Conservation (phyloP, 1,140 invertebrate genomes). For the Drosophila suzukii region DNA sequence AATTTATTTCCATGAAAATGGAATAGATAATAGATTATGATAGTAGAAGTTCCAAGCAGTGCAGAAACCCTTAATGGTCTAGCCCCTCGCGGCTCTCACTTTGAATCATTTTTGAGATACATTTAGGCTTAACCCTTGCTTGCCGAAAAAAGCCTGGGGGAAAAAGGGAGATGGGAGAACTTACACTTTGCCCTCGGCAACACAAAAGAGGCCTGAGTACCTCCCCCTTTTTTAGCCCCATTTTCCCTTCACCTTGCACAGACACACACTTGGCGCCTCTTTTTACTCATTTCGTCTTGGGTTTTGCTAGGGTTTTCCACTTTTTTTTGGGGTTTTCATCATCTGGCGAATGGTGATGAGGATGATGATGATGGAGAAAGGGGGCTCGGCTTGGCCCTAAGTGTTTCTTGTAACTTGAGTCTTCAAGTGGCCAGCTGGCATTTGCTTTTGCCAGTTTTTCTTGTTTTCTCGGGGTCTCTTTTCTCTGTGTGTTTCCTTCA, state of each 20-base stretch:
- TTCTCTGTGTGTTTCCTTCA: slow-evolving; percentile 21
- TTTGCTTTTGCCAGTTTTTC: slow-evolving; percentile 74
- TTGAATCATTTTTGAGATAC: slow-evolving; percentile 38
- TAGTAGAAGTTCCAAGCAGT: too few species aligned
- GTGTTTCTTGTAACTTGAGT: slow-evolving; percentile 83
- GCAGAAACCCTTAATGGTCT: not conserved
- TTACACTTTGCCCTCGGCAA: slow-evolving; percentile 52
- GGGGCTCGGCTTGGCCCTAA: slow-evolving; percentile 60
- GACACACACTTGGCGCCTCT: slow-evolving; percentile 66
- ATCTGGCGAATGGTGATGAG: slow-evolving; percentile 15
- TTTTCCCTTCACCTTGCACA: slow-evolving; percentile 24
- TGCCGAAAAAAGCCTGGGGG: slow-evolving; percentile 33
- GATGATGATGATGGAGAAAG: slow-evolving; percentile 44
- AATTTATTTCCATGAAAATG: too few species aligned
- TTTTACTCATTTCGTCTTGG: slow-evolving; percentile 66
- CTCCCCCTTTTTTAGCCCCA: slow-evolving; percentile 7
- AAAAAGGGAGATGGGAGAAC: slow-evolving; percentile 19
- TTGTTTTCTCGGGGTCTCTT: slow-evolving; percentile 49
- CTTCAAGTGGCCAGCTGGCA: slow-evolving; percentile 78
- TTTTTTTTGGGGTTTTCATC: slow-evolving; percentile 31
- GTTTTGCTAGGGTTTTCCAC: slow-evolving; percentile 21
- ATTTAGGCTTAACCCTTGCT: slow-evolving; percentile 50
- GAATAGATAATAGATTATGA: too few species aligned
- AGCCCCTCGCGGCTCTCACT: slow-evolving; percentile 1
- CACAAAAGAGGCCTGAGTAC: slow-evolving; percentile 54